phyloP scores from a whole-genome alignment of 2,113 vertebrate genomes.

The Mobula hypostoma region DNA sequence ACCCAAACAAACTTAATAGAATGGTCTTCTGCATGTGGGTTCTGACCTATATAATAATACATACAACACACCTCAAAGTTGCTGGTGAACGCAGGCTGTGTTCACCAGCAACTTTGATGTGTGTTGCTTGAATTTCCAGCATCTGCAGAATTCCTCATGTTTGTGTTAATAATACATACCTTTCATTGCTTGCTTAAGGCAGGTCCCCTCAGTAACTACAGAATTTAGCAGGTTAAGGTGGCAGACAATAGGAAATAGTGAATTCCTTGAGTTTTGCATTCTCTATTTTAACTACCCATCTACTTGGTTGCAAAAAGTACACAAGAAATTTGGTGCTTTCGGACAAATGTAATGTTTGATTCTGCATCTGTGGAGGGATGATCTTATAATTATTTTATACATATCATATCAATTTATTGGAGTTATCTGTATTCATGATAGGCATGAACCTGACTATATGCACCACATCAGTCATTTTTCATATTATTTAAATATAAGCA shows the following conservation, averaged over 20 bases:
- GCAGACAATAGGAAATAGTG: neutral
- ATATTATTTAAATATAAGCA: neutral
- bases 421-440: neutral
- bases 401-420: neutral
- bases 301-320: neutral
- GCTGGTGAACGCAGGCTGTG: no score
- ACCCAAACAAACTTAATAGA: neutral
- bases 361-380: neutral
- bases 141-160: no score
- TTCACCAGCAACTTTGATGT: no score
- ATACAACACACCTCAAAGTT: neutral
- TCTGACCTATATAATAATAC: neutral
- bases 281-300: neutral
- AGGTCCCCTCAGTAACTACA: neutral
- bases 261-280: neutral
- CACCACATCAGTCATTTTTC: neutral
- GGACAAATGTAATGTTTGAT: neutral
- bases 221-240: neutral
- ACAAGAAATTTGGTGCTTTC: neutral
- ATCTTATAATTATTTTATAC: neutral
- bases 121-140: no score
- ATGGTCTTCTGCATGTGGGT: neutral
- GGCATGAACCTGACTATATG: neutral
- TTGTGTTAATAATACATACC: neutral
- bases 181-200: neutral